Evolutionary conservation across 2,797 vertebrate species (phyloP), one percentile per base, ranked within the genome.

Genomic region (Anomalospiza imberbis): DNA sequence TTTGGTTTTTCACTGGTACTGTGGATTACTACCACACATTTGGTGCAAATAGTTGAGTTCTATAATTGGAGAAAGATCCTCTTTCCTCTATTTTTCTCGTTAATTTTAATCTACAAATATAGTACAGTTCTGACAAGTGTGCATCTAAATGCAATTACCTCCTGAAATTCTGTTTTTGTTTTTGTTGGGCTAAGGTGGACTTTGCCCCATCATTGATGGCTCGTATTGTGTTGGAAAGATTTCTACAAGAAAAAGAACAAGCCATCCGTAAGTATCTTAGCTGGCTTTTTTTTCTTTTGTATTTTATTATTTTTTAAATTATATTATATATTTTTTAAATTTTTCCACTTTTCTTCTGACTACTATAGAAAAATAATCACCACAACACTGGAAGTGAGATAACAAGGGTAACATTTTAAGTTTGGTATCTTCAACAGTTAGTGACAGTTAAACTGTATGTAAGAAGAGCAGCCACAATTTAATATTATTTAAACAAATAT

Each of bases 171-270:
- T 94, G 81, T 55, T 93, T 94, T 85, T 93, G 7, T 89, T 94
- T 97, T 77, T 97, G 44, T 96, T 96, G 92, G 75, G 60, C 60
- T 88, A 97, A 99, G 99, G 98, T 99, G 98, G 98, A 99, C 97
- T 98, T 99, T 92, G 99, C 99, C 95, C 99, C 99, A 70, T 98
- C 99, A 19, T 95, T 99, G 95, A 98, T 99, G 98, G 99, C 99
- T 97, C 99, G 99, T 68, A 97, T 99, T 97, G 97, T 99, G 90
- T 96, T 99, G 94, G 99, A 99, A 97, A 98, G 98, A 95, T 99
- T 98, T 96, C 98, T 99, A 36, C 99, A 99, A 94, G 98, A 98
- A 77, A 97, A 96, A 40, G 98, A 99, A 17, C 98, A 98, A 92
- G 94, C 94, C 91, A 91, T 97, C 88, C 98, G 99, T 99, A 97